These are phyloP conservation scores for Stramonita haemastoma DNA, from an alignment of 2,888 invertebrate genomes.

Conservation along the genomic window DNA sequence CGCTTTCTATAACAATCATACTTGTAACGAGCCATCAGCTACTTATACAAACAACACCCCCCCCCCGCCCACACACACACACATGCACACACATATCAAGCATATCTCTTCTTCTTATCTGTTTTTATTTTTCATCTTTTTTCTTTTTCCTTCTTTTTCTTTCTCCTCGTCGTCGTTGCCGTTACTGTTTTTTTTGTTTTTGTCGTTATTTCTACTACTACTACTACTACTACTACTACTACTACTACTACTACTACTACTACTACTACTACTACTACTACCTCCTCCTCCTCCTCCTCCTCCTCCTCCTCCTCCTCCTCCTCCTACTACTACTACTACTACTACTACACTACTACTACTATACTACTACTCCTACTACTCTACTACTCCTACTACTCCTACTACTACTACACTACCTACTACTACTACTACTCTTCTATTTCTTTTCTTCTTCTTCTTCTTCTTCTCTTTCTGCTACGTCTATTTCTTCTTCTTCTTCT, in stretches of 20 bases:
- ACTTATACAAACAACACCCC: too few species aligned
- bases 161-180: not conserved
- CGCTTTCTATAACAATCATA: too few species aligned
- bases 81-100: not conserved
- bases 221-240: not conserved
- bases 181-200: not conserved
- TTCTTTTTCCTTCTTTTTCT: not conserved
- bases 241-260: not conserved
- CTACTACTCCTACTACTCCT: not conserved
- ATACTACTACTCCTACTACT: not conserved
- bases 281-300: not conserved
- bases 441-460: not conserved
- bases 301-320: not conserved
- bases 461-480: not conserved
- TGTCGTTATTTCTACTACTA: not conserved
- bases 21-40: too few species aligned
- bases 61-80: not conserved
- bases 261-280: not conserved
- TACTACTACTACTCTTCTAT: not conserved
- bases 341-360: too few species aligned
- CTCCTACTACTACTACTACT: not conserved
- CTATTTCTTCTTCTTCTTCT: not conserved
- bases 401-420: too few species aligned
- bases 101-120: not conserved
- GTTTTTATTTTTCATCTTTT: not conserved